These are phyloP conservation scores for Pantherophis vulpinus DNA, from an alignment of 2,797 vertebrate species.

Conservation along the genomic window DNA sequence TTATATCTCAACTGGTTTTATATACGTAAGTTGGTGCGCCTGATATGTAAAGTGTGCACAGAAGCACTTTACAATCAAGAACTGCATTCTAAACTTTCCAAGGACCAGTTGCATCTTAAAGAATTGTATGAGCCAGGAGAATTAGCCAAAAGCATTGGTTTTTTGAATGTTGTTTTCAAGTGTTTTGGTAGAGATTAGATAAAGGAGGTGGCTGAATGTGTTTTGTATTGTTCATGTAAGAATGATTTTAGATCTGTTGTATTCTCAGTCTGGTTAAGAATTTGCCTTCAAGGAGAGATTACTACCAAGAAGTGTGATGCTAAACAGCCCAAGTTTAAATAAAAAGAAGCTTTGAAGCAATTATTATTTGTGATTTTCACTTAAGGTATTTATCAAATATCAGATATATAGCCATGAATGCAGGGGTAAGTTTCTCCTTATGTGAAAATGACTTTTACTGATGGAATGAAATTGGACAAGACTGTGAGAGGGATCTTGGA, in stretches of 20 bases:
- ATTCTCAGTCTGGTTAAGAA: conserved; percentile 29
- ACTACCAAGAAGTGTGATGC: conserved; percentile 52
- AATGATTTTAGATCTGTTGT: conserved; percentile 29
- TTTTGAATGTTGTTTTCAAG: conserved; percentile 46
- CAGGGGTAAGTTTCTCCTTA: not conserved
- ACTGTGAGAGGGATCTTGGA: not conserved
- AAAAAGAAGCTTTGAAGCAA: conserved; percentile 60
- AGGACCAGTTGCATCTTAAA: conserved; percentile 63
- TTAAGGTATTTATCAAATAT: not conserved
- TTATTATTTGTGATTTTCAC: conserved; percentile 17
- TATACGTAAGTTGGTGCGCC: conserved; percentile 51
- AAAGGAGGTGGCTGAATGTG: conserved; percentile 57
- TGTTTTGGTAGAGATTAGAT: conserved; percentile 49
- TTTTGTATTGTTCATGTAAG: conserved; percentile 47
- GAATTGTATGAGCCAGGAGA: conserved; percentile 64
- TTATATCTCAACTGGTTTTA: conserved; percentile 68
- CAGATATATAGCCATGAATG: not conserved
- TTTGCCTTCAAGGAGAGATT: conserved; percentile 20
- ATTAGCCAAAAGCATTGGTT: conserved; percentile 42
- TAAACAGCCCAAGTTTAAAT: conserved; percentile 62
- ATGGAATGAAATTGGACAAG: not conserved
- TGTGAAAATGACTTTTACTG: not conserved
- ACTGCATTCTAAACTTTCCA: conserved; percentile 50
- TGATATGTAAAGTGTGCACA: conserved; percentile 50
- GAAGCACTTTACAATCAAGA: conserved; percentile 51